These are phyloP conservation scores for Melolontha melolontha DNA, from an alignment of 2,888 invertebrate genomes.

Conservation along the genomic window DNA sequence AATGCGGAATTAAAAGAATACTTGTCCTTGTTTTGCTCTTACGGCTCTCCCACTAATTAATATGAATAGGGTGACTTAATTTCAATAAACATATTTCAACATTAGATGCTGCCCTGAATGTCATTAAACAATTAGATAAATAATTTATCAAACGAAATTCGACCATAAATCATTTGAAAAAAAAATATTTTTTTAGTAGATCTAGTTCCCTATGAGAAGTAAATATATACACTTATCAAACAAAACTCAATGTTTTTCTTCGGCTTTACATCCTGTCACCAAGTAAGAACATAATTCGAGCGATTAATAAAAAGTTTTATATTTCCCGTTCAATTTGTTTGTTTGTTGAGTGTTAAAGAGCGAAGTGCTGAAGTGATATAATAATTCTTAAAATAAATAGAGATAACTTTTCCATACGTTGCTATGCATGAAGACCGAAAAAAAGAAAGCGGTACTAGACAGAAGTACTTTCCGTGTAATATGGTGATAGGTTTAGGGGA, in stretches of 20 bases:
- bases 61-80: too few relatives aligned
- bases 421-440: not conserved
- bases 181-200: conserved; percentile 1
- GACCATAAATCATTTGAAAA: conserved; percentile 11
- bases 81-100: too few relatives aligned
- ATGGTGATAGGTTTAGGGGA: conserved; percentile 28
- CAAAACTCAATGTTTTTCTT: conserved; percentile 30
- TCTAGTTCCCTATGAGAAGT: conserved; percentile 14
- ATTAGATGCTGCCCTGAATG: not conserved
- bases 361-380: conserved; percentile 38
- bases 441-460: conserved; percentile 2
- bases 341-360: conserved; percentile 28
- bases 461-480: conserved; percentile 29
- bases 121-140: conserved; percentile 11
- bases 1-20: too few relatives aligned
- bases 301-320: conserved; percentile 38
- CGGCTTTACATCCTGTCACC: conserved; percentile 30
- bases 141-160: conserved; percentile 25
- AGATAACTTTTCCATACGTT: conserved; percentile 14
- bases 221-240: conserved; percentile 14
- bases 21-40: too few relatives aligned
- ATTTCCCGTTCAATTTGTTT: conserved; percentile 38
- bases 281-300: conserved; percentile 32
- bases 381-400: conserved; percentile 39
- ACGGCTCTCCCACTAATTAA: too few relatives aligned